Base-by-base conservation (phyloP, 2,113 vertebrate species). In the Gambusia affinis region DNA sequence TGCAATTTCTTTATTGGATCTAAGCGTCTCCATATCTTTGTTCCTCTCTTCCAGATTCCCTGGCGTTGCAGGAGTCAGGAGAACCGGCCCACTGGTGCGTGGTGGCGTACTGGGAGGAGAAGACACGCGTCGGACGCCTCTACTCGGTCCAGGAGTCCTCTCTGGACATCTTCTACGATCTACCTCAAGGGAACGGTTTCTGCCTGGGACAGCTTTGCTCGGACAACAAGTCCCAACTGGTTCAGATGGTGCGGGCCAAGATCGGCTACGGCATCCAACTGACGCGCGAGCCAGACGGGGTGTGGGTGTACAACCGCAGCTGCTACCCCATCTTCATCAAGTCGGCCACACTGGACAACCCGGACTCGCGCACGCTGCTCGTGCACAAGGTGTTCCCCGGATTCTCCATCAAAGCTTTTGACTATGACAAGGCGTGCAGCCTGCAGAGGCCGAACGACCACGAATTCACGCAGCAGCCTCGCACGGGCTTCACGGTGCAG, bases 301-400 rank as follows among this genome's bases (percentile, higher is more conserved):
- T 99, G 90, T 99, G 98, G 98, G 96, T 98, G 83, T 99, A 99
- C 92, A 99, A 99, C 95, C 97, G 98, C 91, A 99, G 98, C 96
- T 97, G 96, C 89, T 99, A 99, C 92, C 97, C 98, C 81, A 97
- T 99, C 93, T 99, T 99, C 94, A 97, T 99, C 92, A 99, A 99
- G 96, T 99, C 98, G 64, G 96, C 97, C 96, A 99, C 98, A 97
- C 97, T 99, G 97, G 98, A 99, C 95, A 98, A 99, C 95, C 97
- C 97, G 30, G 96, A 98, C 92, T 98, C 98, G 86, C 96, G 97
- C 92, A 97, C 96, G 85, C 95, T 99, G 90, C 90, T 99, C 92
- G 97, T 99, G 78, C 97, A 99, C 95, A 99, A 99, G 84, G 98
- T 99, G 90, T 99, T 98, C 67, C 98, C 98, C 28, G 98, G 98